Evolutionary conservation across 1,140 invertebrate species (phyloP), one percentile per base, ranked within the genome.

Genomic region (Pissodes strobi): DNA sequence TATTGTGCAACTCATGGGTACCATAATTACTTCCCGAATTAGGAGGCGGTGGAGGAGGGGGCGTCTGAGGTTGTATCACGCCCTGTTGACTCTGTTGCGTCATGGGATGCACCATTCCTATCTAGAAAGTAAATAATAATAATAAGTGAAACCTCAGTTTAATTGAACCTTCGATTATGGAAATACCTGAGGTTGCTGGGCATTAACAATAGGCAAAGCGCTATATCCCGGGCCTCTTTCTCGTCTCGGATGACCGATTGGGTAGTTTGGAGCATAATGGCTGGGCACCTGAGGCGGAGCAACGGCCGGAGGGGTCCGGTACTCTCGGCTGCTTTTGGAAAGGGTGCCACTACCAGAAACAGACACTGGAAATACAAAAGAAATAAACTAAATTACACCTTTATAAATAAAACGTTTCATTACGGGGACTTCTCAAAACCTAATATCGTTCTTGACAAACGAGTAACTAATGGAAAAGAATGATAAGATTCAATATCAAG

Each of bases 231-330:
- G 87, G n/a, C 89, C 90, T 30, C 91, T 83, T 67, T 91, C 81
- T 18, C 88, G 82, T 70, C 88, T 81, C 1, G 88, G 87, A 82
- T 92, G 89, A 0, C 90, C 90, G 56, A 93, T 80, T 2, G 94
- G 93, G 82, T 94, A 96, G 81, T 95, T 96, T 5, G 94, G 93
- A 10, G 93, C 93, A 80, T 97, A 97, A 79, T 96, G 94, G 73
- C 91, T 93, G 2, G 95, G 95, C 49, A 97, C 90, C 80, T 93
- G 92, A 10, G 95, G 95, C 6, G 96, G 96, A 22, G 94, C 94
- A 12, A 98, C 94, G 34, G 93, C 93, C 8, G 95, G 94, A 12
- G 93, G 92, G 17, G 95, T 94, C 66, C 95, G 85, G 80, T 97
- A 97, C 74, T 94, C 93, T 41, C 91, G 84, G 60, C 70, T 76